Base-by-base conservation (phyloP, 1,140 invertebrate species). In the Phortica variegata region DNA sequence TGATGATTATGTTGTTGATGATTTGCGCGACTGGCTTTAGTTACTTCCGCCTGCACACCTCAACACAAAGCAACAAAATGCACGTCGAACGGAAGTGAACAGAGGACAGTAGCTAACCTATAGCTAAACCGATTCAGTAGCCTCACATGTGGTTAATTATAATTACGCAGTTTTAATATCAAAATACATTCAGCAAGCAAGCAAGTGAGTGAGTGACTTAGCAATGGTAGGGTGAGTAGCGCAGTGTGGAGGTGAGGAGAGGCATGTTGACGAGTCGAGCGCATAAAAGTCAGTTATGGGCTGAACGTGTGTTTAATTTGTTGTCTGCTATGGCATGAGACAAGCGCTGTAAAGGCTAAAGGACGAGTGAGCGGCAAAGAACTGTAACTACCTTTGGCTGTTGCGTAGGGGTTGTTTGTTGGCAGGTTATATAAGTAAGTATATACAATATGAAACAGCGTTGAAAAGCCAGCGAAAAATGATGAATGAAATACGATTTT, bases 81-180 rank as follows among this genome's bases (percentile, higher is more conserved):
- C 47, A 34, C 44, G 60, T 41, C 53, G 46, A 66, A 32, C 62
- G 59, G 63, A 62, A 68, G 60, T 56, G 48, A 50, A 52, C 49
- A 58, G 58, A 36, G 33, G 29, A 36, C 13, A 43, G 29, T 50
- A 52, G 52, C 56, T 56, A 60, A 46, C 23, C 10, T 26, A 17
- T 47, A 19, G 58, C 58, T 71, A 61, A 61, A 48, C 62, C 33
- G 40, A 8, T 45, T n/a, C 10, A 6, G 23, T 26, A 10, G 23
- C 52, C 53, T 53, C 66, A 71, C 63, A 72, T 69, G 69, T 63
- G 69, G 60, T 73, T 72, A 73, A 73, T 73, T 73, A 69, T 73
- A 73, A 73, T 73, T 73, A 72, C 60, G 58, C 69, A 73, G 69
- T 69, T 72, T 73, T 69, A 73, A 71, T 71, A 71, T 65, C 58